These are phyloP conservation scores for Drosophila seguyi DNA, from an alignment of 1,140 invertebrate genomes.

Conservation along the genomic window DNA sequence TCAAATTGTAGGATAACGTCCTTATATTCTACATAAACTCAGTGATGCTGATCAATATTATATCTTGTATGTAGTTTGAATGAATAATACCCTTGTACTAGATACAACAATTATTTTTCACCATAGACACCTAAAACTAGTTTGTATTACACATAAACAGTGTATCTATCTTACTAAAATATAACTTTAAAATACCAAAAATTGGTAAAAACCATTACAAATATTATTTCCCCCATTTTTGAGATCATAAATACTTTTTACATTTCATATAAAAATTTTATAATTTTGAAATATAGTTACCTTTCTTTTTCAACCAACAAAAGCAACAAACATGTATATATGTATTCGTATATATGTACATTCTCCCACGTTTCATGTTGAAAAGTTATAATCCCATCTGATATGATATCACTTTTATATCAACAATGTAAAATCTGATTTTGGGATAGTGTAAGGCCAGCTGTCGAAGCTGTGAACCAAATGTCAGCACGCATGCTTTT, in stretches of 20 bases:
- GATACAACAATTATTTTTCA: neutral
- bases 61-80: neutral
- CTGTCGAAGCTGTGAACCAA: conserved; percentile 48
- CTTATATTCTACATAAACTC: neutral
- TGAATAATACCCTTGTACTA: neutral
- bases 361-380: neutral
- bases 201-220: neutral
- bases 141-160: neutral
- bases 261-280: too few species aligned
- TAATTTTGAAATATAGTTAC: neutral
- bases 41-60: neutral
- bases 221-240: neutral
- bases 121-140: neutral
- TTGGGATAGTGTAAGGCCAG: conserved; percentile 16
- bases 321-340: neutral
- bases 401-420: conserved; percentile 30
- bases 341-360: neutral
- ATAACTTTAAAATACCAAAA: neutral
- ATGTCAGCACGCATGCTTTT: conserved; percentile 56
- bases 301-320: neutral
- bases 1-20: neutral
- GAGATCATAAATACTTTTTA: too few species aligned
- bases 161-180: neutral
- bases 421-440: conserved; percentile 19
- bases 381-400: neutral